A percentile compares a stretch with the other conserved stretches of the same genome.
phyloP scores from a whole-genome alignment of 2,888 invertebrate genomes.

The Aplocera efformata region DNA sequence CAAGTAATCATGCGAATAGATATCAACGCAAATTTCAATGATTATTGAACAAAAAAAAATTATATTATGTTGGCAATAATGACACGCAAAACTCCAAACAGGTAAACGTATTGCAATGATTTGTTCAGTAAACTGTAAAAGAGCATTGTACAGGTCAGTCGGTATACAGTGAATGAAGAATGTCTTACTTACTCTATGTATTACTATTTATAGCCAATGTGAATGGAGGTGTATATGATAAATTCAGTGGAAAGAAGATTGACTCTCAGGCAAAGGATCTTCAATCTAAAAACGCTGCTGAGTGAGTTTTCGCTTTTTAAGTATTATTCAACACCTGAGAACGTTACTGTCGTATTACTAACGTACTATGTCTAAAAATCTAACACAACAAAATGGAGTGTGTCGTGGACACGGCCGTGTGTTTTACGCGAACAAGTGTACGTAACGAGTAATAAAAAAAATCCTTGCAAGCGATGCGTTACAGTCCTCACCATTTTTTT shows the following conservation, averaged over 20 bases:
- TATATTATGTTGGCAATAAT: constrained; percentile 3
- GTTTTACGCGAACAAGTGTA: too few species aligned
- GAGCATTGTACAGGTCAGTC: constrained; percentile 15
- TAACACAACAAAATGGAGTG: too few species aligned
- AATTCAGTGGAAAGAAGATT: constrained; percentile 50
- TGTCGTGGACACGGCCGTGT: too few species aligned
- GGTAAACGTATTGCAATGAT: constrained; percentile 15
- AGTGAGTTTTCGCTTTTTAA: constrained; percentile 38
- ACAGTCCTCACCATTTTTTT: too few species aligned
- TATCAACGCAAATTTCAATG: too few species aligned
- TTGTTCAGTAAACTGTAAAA: constrained; percentile 29
- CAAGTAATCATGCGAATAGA: too few species aligned
- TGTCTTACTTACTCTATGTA: constrained; percentile 36
- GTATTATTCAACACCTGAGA: too few species aligned
- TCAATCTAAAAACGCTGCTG: constrained; percentile 37
- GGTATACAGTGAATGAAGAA: constrained; percentile 26
- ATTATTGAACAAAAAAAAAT: too few species aligned
- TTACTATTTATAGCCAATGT: constrained; percentile 40
- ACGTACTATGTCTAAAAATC: too few species aligned
- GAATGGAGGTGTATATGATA: constrained; percentile 43
- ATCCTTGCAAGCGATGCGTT: too few species aligned
- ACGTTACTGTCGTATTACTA: too few species aligned
- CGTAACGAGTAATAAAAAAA: too few species aligned
- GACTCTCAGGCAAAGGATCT: constrained; percentile 40
- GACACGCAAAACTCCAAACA: background rate